phyloP scores from a whole-genome alignment of 2,888 invertebrate genomes.

The Limnephilus auricula region DNA sequence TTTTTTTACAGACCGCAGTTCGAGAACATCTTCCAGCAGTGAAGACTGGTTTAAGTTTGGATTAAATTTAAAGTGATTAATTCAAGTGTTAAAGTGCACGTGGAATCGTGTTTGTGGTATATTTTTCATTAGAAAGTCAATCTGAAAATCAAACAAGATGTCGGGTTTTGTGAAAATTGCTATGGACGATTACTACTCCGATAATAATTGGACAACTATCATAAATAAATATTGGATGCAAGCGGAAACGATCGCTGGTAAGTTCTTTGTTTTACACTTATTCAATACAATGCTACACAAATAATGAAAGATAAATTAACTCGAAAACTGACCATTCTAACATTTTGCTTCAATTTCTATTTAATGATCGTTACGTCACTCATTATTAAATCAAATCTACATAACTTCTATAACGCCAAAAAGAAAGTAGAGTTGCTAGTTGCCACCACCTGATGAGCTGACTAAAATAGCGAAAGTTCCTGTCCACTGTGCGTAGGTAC shows the following conservation, averaged over 20 bases:
- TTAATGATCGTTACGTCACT: not conserved
- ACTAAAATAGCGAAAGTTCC: not conserved
- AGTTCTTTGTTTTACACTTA: constrained; percentile 68
- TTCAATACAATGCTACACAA: not conserved
- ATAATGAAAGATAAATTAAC: not conserved
- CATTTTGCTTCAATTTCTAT: not conserved
- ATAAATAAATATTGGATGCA: constrained; percentile 85
- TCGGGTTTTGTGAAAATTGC: constrained; percentile 83
- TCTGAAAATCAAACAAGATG: constrained; percentile 69
- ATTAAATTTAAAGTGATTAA: not conserved
- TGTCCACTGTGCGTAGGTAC: not conserved
- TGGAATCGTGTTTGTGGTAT: constrained; percentile 24
- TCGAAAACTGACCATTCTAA: not conserved
- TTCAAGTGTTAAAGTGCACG: not conserved
- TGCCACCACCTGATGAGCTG: not conserved
- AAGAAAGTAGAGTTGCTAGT: not conserved
- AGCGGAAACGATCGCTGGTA: constrained; percentile 86
- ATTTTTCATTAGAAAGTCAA: not conserved
- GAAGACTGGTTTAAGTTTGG: not conserved
- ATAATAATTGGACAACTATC: constrained; percentile 81
- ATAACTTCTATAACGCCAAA: not conserved
- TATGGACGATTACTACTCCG: constrained; percentile 81
- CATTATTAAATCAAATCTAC: not conserved
- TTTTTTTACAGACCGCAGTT: not conserved
- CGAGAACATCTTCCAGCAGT: not conserved